These are phyloP conservation scores for Pelodiscus sinensis DNA, from an alignment of 2,113 vertebrate species.

Conservation along the genomic window DNA sequence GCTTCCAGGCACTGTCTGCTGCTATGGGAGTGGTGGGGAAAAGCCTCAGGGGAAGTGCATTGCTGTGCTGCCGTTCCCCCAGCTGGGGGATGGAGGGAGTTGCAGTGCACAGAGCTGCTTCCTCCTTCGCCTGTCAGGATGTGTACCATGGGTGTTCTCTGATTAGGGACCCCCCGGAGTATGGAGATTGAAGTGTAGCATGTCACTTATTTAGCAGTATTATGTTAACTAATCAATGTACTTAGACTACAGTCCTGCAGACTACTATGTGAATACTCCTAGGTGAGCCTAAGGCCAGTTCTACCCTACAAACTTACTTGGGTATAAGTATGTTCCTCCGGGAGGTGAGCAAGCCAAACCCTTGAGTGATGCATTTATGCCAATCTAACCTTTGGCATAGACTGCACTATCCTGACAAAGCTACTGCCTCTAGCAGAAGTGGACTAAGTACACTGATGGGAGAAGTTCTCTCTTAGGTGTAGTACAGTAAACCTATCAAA, in stretches of 20 bases:
- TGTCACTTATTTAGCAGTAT: not conserved
- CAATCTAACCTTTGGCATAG: not conserved
- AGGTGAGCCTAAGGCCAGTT: not conserved
- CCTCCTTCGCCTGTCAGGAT: no score
- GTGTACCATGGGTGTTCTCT: no score
- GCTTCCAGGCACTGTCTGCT: no score
- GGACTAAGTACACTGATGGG: not conserved
- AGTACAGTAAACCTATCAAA: not conserved
- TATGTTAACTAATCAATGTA: slow-evolving; percentile 4
- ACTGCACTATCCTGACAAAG: not conserved
- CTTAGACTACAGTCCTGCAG: not conserved
- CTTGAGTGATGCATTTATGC: not conserved
- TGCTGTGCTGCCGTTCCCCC: no score
- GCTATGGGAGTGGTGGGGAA: no score
- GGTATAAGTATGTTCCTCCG: not conserved
- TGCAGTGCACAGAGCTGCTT: no score
- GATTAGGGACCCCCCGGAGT: no score
- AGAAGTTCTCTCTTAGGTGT: not conserved
- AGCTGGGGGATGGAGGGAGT: no score
- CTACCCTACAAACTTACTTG: not conserved
- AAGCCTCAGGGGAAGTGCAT: no score
- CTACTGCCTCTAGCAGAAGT: not conserved
- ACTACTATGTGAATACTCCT: not conserved
- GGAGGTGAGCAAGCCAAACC: not conserved
- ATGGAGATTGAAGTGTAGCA: not conserved